Evolutionary conservation across 2,113 vertebrate species (phyloP).

Genomic region (Pelecanoides urinatrix): DNA sequence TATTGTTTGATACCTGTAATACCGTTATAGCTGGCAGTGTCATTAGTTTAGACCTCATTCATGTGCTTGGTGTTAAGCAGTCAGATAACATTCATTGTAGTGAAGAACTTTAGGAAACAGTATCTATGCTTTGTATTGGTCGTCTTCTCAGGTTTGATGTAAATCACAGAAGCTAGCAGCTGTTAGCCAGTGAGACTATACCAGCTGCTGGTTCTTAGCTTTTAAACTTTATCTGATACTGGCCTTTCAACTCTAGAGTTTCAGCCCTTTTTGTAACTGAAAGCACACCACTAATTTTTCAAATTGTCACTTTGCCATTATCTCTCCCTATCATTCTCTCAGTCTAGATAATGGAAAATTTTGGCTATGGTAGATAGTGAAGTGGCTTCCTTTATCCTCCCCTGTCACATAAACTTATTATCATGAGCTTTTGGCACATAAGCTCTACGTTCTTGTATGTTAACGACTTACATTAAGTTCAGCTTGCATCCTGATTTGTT

Average conservation of each 20-base stretch:
- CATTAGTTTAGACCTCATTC: background rate
- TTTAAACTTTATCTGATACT: background rate
- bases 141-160: background rate
- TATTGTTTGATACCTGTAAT: background rate
- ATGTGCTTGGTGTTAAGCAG: background rate
- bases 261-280: background rate
- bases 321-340: background rate
- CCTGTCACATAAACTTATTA: background rate
- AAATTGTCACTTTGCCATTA: background rate
- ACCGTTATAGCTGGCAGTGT: background rate
- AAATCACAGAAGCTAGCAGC: background rate
- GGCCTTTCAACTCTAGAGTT: background rate
- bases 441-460: background rate
- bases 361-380: background rate
- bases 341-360: background rate
- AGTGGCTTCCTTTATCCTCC: background rate
- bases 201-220: background rate
- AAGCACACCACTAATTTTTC: background rate
- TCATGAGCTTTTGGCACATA: background rate
- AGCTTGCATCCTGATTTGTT: background rate
- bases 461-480: background rate
- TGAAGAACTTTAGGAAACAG: background rate
- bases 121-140: background rate
- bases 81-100: background rate
- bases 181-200: background rate